These are phyloP conservation scores for Tragelaphus strepsiceros DNA, from an alignment of 2,113 vertebrate genomes.

Conservation along the genomic window DNA sequence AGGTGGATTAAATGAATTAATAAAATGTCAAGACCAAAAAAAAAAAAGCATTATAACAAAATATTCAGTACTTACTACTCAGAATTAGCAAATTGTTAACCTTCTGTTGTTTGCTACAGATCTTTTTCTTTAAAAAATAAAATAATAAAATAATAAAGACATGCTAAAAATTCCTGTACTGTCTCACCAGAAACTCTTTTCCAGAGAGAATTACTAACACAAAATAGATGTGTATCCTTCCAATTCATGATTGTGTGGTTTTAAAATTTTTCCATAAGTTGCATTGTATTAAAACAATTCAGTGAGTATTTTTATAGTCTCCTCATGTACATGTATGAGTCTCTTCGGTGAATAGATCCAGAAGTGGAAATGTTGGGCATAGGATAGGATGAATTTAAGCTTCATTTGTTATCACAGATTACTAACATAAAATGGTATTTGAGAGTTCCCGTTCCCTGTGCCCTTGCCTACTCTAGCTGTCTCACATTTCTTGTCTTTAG, in stretches of 20 bases:
- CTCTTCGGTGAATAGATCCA: not conserved
- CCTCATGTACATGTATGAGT: not conserved
- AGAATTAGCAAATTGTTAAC: not conserved
- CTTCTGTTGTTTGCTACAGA: not conserved
- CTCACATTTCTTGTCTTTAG: not conserved
- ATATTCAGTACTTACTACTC: not conserved
- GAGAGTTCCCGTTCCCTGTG: not conserved
- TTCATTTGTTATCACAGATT: not conserved
- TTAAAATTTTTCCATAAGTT: not conserved
- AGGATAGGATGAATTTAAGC: not conserved
- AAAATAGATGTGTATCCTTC: not conserved
- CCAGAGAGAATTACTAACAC: not conserved
- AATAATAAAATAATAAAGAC: not conserved
- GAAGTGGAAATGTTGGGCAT: not conserved
- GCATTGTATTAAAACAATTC: not conserved
- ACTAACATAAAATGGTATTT: not conserved
- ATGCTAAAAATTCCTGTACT: not conserved
- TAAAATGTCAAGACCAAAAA: conserved; percentile 8
- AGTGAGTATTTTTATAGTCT: not conserved
- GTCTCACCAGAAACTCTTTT: not conserved
- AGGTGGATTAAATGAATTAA: not conserved
- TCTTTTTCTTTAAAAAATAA: not conserved
- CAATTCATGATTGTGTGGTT: not conserved
- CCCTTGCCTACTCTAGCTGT: not conserved
- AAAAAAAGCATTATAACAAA: not conserved